Evolutionary conservation across 2,888 invertebrate genomes (phyloP), one percentile per base, ranked within the genome.

Genomic region (Ormia ochracea): DNA sequence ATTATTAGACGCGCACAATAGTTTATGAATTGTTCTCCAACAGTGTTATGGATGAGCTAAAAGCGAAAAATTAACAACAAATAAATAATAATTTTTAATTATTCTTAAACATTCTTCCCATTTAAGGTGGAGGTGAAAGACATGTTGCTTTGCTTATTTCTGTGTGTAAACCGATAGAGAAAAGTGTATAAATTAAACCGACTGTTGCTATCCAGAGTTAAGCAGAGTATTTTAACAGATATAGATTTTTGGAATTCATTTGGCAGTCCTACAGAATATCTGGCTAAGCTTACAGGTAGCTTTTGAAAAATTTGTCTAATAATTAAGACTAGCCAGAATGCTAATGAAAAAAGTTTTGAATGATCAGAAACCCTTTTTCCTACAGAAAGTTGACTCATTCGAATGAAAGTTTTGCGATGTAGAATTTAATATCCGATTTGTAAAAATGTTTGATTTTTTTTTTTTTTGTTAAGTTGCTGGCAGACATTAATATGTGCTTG

Each of bases 51-150:
- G 83, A 83, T 79, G 78, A 77, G 81, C 79, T 78, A 77, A 83
- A 82, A 82, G 82, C 77, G 45, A 81, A 75, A 83, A 83, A 83
- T 84, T 83, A 82, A 83, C 83, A 84, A 82, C 81, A 85, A 83
- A 84, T 85, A 86, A 86, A 86, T 85, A 85, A 85, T 85, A 84
- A 83, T 83, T 86, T 86, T 85, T 68, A 85, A 85, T 83, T 85
- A 83, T 83, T 78, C 69, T 77, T 52, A 63, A 81, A 74, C 75
- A 68, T 82, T 83, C 81, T 76, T 10, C 31, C 31, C 59, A 6
- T 36, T 38, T 68, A 56, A 69, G 56, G 36, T 38, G 19, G 23
- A 45, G 61, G 28, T 69, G 54, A 54, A 68, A 61, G 28, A 74
- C 58, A 28, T 50, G 36, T 17, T 23, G 5, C 19, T 41, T 41